Conservation (phyloP, 1,140 invertebrate species). For the Stegodyphus mimosarum region DNA sequence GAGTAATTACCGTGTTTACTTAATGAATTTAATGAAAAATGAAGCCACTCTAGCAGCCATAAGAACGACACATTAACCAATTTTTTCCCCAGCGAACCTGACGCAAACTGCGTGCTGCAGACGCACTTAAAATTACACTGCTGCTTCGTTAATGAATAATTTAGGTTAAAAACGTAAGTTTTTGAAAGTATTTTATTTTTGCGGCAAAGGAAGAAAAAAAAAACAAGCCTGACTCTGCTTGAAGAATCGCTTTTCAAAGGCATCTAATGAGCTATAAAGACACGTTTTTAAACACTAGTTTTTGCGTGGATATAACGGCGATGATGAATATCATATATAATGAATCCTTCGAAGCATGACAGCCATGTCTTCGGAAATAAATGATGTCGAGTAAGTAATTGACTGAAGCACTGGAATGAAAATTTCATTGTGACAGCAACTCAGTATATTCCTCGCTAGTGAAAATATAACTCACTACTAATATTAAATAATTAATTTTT, state of each 20-base stretch:
- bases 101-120: too few relatives aligned
- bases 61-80: too few relatives aligned
- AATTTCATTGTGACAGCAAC: too few relatives aligned
- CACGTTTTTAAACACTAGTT: conserved; percentile 21
- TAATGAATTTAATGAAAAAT: conserved; percentile 29
- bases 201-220: conserved; percentile 3
- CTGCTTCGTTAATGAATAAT: conserved; percentile 16
- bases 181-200: conserved; percentile 6
- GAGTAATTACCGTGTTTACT: conserved; percentile 21
- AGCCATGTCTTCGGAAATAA: conserved; percentile 7
- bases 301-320: background rate
- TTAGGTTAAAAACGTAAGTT: background rate
- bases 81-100: background rate
- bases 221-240: background rate
- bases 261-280: conserved; percentile 30
- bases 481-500: too few relatives aligned
- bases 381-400: conserved; percentile 4
- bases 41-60: background rate
- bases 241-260: conserved; percentile 14
- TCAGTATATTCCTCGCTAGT: too few relatives aligned
- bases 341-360: background rate
- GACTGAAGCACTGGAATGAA: too few relatives aligned
- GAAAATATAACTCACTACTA: too few relatives aligned
- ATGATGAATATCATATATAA: background rate
- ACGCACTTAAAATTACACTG: background rate